These are phyloP conservation scores for Ammodramus savannarum DNA, from an alignment of 2,113 vertebrate genomes.

Conservation along the genomic window DNA sequence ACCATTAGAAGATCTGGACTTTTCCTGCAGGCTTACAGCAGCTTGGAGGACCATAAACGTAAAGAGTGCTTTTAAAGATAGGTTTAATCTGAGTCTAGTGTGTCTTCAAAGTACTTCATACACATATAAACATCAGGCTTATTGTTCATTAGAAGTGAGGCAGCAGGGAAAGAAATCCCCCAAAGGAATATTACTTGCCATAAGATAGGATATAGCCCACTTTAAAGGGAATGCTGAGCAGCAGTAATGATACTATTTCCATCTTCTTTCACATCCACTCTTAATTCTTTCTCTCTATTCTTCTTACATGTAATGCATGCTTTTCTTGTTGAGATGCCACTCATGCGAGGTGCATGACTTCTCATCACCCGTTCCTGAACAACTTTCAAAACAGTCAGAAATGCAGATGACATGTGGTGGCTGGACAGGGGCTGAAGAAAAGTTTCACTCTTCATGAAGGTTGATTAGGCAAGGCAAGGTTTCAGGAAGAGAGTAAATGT, in stretches of 20 bases:
- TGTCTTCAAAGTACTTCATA: constrained; percentile 9
- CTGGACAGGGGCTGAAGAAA: not conserved
- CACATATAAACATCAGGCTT: constrained; percentile 17
- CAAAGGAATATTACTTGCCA: constrained; percentile 22
- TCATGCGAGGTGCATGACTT: rapidly evolving
- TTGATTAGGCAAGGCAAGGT: not conserved
- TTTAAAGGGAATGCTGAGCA: no score
- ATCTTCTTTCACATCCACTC: not conserved
- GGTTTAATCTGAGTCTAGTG: constrained; percentile 30
- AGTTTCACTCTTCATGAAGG: not conserved
- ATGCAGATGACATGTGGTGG: not conserved
- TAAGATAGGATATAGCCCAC: no score
- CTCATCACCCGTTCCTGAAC: not conserved
- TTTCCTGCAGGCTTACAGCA: constrained; percentile 10
- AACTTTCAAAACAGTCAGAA: not conserved
- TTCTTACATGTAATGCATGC: not conserved
- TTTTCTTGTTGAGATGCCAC: not conserved
- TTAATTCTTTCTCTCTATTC: not conserved
- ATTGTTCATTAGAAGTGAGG: constrained; percentile 31
- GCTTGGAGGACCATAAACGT: constrained; percentile 9
- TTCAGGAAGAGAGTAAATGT: not conserved
- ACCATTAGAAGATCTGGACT: not conserved
- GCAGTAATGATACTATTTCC: no score
- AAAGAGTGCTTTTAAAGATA: constrained; percentile 31
- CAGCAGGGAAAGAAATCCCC: not conserved